phyloP scores from a whole-genome alignment of 2,113 vertebrate species.

The Phyllostomus hastatus region DNA sequence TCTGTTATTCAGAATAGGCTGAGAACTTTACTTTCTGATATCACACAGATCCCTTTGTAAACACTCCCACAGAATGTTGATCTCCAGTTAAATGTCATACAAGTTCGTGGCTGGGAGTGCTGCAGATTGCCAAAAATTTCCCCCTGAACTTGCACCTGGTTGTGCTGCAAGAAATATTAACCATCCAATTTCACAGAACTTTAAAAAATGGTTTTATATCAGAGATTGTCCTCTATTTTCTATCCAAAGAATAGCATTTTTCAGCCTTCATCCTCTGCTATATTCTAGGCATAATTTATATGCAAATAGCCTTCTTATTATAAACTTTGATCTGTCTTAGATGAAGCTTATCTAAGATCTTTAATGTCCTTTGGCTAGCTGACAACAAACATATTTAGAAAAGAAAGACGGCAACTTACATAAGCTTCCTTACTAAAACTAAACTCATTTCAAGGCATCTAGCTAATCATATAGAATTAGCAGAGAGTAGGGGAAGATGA shows the following conservation, averaged over 20 bases:
- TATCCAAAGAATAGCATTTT: conserved; percentile 51
- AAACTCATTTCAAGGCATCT: conserved; percentile 51
- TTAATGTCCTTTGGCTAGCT: conserved; percentile 66
- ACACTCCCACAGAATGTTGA: background rate
- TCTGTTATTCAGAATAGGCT: conserved; percentile 29
- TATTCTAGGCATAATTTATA: conserved; percentile 72
- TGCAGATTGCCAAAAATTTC: background rate
- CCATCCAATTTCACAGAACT: conserved; percentile 8
- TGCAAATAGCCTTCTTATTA: conserved; percentile 71
- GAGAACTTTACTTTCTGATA: conserved; percentile 17
- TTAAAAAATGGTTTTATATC: conserved; percentile 35
- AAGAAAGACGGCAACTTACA: conserved; percentile 53
- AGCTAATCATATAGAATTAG: conserved; percentile 59
- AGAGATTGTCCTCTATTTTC: conserved; percentile 60
- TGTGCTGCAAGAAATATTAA: conserved; percentile 44
- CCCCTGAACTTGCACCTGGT: conserved; percentile 30
- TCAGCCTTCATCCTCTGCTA: conserved; percentile 21
- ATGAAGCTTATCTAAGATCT: conserved; percentile 64
- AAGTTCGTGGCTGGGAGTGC: background rate
- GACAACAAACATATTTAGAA: conserved; percentile 70
- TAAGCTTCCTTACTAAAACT: conserved; percentile 47
- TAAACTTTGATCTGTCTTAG: conserved; percentile 48
- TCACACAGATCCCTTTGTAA: conserved; percentile 1
- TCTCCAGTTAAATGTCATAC: conserved; percentile 53
- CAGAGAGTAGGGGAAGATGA: background rate